Evolutionary conservation across 2,888 invertebrate genomes (phyloP).

Genomic region (Rotaria macrura): DNA sequence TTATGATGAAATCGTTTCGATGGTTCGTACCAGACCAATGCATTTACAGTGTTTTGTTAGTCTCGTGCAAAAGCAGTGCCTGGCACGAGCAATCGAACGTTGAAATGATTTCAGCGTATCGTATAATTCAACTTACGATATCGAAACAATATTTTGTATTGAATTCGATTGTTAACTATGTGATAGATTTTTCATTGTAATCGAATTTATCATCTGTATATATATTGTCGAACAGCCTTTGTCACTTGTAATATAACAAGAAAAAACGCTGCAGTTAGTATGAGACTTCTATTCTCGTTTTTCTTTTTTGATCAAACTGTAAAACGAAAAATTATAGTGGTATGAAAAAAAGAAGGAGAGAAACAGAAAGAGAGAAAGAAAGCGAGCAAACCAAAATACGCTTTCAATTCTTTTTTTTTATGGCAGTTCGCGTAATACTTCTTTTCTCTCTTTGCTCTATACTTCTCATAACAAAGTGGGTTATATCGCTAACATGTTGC

Average conservation of each 20-base stretch:
- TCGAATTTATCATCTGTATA: constrained; percentile 63
- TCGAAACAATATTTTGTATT: neutral
- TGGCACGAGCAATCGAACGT: constrained; percentile 18
- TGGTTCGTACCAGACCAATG: constrained; percentile 21
- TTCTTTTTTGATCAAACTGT: neutral
- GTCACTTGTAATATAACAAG: constrained; percentile 50
- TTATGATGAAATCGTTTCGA: neutral
- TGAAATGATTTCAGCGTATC: no score
- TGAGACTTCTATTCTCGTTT: neutral
- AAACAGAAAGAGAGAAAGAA: neutral
- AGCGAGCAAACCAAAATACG: neutral
- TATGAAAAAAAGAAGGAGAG: neutral
- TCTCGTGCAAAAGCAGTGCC: constrained; percentile 9
- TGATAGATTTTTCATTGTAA: neutral
- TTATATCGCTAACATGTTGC: neutral
- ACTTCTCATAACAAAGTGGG: neutral
- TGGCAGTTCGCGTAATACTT: neutral
- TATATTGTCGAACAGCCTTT: constrained; percentile 78
- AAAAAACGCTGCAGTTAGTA: neutral
- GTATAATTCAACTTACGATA: neutral
- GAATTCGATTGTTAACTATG: neutral
- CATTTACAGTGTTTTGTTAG: neutral
- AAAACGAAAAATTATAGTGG: neutral
- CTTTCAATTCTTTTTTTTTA: constrained; percentile 2
- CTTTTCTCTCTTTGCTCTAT: neutral